Evolutionary conservation across 2,888 invertebrate species (phyloP), one percentile per base, ranked within the genome.

Genomic region (Piscicola geometra): DNA sequence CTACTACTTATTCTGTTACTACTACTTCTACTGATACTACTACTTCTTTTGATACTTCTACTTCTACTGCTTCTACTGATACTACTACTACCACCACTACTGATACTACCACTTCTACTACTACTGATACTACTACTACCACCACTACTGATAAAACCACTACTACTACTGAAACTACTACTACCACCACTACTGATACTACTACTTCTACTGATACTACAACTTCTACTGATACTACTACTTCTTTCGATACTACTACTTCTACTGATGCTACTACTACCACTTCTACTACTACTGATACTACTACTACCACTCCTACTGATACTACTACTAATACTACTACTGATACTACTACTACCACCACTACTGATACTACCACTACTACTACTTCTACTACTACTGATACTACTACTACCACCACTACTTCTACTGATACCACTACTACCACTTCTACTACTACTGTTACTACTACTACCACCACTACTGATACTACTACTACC

Each of bases 191-290:
- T 5, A 9, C 50, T 47, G 21, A 15, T 47, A 47, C 21, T 21
- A 47, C 50, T 47, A 47, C 9, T n/a, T n/a, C n/a, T n/a, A n/a
- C n/a, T n/a, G n/a, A n/a, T 56, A 72, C 56, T 72, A 72, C 56
- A 52, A 56, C 56, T 72, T 52, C 56, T 72, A 56, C 56, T 56
- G 52, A 15, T 72, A 52, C 33, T 72, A 72, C 33, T 52, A 72
- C 56, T 72, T 52, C 56, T 72, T 52, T 18, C 30, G 32, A 5
- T 72, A 56, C 60, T 71, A 52, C 35, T n/a, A 36, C 28, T 30
- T 30, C 52, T 30, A 41, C 32, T 0, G n/a, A 3, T 2, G n/a
- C 60, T 56, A 56, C 60, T 56, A 56, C 60, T 56, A 56, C 60
- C n/a, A 56, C 60, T 56, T 18, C 60, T 56, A 56, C 60, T 33